phyloP scores from a whole-genome alignment of 92 coral and sea anemone species.

The Umimayanthus kanabou region DNA sequence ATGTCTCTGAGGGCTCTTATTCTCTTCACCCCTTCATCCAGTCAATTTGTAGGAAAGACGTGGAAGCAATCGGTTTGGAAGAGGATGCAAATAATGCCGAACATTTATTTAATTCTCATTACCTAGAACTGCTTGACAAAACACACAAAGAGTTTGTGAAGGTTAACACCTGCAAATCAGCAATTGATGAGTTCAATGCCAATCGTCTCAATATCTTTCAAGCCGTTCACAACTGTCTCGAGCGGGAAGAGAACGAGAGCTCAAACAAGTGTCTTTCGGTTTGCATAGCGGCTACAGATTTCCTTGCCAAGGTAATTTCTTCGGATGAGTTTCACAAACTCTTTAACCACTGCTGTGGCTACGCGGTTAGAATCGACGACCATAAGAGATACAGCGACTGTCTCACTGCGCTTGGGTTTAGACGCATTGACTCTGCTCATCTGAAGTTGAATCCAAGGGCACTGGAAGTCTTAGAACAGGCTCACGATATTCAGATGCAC shows the following conservation, averaged over 20 bases:
- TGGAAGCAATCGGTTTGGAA: constrained; percentile 22
- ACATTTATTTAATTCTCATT: constrained; percentile 33
- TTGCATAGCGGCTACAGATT: no score
- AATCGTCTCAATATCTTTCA: background rate
- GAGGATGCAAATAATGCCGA: constrained; percentile 45
- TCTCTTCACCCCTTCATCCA: no score
- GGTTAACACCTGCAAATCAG: constrained; percentile 20
- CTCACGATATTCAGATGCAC: constrained; percentile 23
- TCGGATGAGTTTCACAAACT: constrained; percentile 43
- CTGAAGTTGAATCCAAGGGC: constrained; percentile 38
- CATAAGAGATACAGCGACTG: constrained; percentile 24
- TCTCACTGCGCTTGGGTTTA: constrained; percentile 4
- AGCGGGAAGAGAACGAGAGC: background rate
- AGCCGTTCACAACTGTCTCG: constrained; percentile 6
- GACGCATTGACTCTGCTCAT: constrained; percentile 46
- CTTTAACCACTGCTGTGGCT: constrained; percentile 18
- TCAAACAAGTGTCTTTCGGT: constrained; percentile 26
- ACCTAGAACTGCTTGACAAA: constrained; percentile 32
- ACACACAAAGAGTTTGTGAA: constrained; percentile 47
- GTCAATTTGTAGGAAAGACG: constrained; percentile 41
- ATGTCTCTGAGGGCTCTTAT: constrained; percentile 26
- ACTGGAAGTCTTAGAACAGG: constrained; percentile 37
- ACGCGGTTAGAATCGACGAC: constrained; percentile 30
- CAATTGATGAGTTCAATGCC: constrained; percentile 31
- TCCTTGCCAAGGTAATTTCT: constrained; percentile 42